These are phyloP conservation scores for Caradrina clavipalpis DNA, from an alignment of 2,888 invertebrate species.

Conservation along the genomic window DNA sequence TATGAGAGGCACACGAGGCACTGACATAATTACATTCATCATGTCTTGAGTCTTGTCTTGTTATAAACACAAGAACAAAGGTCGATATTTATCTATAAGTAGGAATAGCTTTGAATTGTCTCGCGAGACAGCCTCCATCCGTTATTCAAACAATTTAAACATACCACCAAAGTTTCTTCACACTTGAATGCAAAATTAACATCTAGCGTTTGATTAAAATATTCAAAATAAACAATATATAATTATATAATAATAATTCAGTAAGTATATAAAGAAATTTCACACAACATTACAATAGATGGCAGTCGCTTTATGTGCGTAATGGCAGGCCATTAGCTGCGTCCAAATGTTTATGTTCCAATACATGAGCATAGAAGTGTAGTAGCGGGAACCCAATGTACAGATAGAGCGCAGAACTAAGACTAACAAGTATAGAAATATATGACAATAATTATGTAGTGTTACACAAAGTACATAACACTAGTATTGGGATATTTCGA, in stretches of 20 bases:
- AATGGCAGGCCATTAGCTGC: constrained; percentile 58
- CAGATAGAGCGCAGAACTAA: constrained; percentile 1
- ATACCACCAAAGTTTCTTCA: constrained; percentile 1
- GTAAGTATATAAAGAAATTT: constrained; percentile 50
- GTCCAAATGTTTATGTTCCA: constrained; percentile 35
- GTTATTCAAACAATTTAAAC: constrained; percentile 20
- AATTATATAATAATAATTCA: constrained; percentile 56
- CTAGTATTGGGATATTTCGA: constrained; percentile 9
- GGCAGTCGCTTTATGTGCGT: constrained; percentile 60
- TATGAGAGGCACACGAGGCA: constrained; percentile 8
- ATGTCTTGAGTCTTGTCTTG: constrained; percentile 2
- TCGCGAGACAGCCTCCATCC: background rate
- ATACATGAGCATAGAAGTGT: constrained; percentile 2
- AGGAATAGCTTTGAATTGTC: constrained; percentile 1
- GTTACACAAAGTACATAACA: background rate
- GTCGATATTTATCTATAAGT: background rate
- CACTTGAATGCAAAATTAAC: constrained; percentile 58
- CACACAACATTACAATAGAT: constrained; percentile 60
- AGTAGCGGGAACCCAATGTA: background rate
- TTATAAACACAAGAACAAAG: constrained; percentile 1
- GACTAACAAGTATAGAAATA: background rate
- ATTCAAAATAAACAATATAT: constrained; percentile 66
- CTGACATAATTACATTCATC: background rate
- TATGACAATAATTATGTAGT: background rate
- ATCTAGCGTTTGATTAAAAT: constrained; percentile 70